Evolutionary conservation across 2,113 vertebrate genomes (phyloP).

Genomic region (Datnioides undecimradiatus): DNA sequence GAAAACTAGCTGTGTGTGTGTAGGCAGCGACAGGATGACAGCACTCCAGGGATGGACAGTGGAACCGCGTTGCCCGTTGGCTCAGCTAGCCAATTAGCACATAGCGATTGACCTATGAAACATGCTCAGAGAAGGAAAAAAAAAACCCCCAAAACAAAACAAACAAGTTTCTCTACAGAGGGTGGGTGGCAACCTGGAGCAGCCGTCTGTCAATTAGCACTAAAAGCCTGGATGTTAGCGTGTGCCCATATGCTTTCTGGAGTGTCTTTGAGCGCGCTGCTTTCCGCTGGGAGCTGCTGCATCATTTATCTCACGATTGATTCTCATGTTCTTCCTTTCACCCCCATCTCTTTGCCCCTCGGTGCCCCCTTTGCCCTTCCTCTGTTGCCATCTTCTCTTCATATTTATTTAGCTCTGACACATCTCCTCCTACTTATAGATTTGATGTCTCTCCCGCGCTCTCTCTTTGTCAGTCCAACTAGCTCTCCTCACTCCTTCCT

Average conservation of each 20-base stretch:
- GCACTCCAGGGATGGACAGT: constrained; percentile 57
- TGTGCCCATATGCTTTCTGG: constrained; percentile 35
- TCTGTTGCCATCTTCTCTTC: constrained; percentile 53
- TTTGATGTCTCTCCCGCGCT: constrained; percentile 59
- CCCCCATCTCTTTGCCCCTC: constrained; percentile 29
- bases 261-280: constrained; percentile 38
- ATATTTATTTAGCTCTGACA: constrained; percentile 66
- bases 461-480: constrained; percentile 50
- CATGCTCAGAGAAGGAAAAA: not conserved
- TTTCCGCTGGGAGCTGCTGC: constrained; percentile 50
- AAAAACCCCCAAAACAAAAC: not conserved
- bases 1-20: constrained; percentile 55
- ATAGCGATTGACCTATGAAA: constrained; percentile 59
- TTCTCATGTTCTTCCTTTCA: constrained; percentile 49
- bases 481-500: constrained; percentile 12
- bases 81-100: constrained; percentile 80
- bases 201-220: constrained; percentile 68
- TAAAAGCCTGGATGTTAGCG: constrained; percentile 49
- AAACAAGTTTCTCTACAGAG: constrained; percentile 21
- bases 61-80: constrained; percentile 44
- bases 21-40: constrained; percentile 71
- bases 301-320: constrained; percentile 70
- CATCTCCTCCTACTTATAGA: constrained; percentile 76
- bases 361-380: constrained; percentile 42
- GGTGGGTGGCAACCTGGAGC: constrained; percentile 40